phyloP scores from a whole-genome alignment of 2,888 invertebrate genomes.

The Helleia helle region DNA sequence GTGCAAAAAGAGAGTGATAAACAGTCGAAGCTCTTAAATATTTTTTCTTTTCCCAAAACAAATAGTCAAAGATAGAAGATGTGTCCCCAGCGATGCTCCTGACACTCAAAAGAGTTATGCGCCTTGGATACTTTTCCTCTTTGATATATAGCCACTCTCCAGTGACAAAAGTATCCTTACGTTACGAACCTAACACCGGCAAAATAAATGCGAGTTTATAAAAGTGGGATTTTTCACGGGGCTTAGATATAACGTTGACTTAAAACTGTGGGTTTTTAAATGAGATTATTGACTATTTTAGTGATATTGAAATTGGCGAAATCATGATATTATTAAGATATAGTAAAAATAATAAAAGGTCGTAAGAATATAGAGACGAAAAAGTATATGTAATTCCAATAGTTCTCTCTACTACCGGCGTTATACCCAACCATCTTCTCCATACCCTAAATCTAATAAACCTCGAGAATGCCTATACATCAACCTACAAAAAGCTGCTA shows the following conservation, averaged over 20 bases:
- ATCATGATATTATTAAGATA: too few species aligned
- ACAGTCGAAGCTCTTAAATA: not conserved
- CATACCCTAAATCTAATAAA: too few species aligned
- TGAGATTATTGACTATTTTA: not conserved
- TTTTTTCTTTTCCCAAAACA: conserved; percentile 1
- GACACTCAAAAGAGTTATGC: conserved; percentile 44
- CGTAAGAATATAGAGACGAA: too few species aligned
- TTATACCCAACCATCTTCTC: too few species aligned
- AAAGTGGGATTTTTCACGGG: conserved; percentile 7
- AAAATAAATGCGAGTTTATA: conserved; percentile 13
- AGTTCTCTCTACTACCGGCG: too few species aligned
- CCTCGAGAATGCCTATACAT: too few species aligned
- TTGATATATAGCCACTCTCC: conserved; percentile 43
- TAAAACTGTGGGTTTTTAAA: too few species aligned
- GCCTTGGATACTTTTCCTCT: conserved; percentile 46
- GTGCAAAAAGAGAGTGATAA: too few species aligned
- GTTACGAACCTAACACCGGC: conserved; percentile 14
- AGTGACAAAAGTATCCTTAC: conserved; percentile 27
- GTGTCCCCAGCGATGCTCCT: conserved; percentile 31
- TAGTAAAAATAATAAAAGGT: too few species aligned
- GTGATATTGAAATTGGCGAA: not conserved
- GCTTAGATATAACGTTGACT: conserved; percentile 1
- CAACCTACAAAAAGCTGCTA: too few species aligned
- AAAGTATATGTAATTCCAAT: too few species aligned
- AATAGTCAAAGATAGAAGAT: conserved; percentile 13